Evolutionary conservation across 2,113 vertebrate genomes (phyloP).

Genomic region (Stercorarius parasiticus): DNA sequence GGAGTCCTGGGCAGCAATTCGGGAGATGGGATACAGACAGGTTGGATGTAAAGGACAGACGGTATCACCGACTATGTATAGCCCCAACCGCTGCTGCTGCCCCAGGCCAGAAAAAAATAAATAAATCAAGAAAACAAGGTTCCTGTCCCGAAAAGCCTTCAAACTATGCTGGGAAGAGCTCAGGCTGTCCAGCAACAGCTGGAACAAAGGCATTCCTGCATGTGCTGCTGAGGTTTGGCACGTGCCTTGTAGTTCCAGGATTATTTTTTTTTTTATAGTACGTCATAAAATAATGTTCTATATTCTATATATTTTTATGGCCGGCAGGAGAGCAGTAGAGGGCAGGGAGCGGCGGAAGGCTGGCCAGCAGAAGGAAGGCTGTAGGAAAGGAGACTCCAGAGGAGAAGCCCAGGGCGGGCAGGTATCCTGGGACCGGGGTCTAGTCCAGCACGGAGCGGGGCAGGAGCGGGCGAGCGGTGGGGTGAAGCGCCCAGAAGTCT

Average conservation of each 20-base stretch:
- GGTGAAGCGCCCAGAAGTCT: not conserved
- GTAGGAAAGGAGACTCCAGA: not conserved
- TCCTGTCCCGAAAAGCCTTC: not conserved
- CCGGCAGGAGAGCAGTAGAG: constrained; percentile 21
- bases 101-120: not conserved
- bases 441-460: fast-evolving
- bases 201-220: constrained; percentile 49
- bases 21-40: not conserved
- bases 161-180: not conserved
- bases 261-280: constrained; percentile 2
- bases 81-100: not conserved
- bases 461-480: fast-evolving
- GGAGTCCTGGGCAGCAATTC: not conserved
- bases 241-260: constrained; percentile 11
- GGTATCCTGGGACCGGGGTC: not conserved
- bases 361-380: not conserved
- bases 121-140: not conserved
- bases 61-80: too few species aligned
- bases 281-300: constrained; percentile 59
- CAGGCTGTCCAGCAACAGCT: not conserved
- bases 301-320: constrained; percentile 59
- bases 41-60: not conserved
- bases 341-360: not conserved
- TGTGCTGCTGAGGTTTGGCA: constrained; percentile 51
- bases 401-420: not conserved